Evolutionary conservation across 1,140 invertebrate species (phyloP), one percentile per base, ranked within the genome.

Genomic region (Hirudo medicinalis): DNA sequence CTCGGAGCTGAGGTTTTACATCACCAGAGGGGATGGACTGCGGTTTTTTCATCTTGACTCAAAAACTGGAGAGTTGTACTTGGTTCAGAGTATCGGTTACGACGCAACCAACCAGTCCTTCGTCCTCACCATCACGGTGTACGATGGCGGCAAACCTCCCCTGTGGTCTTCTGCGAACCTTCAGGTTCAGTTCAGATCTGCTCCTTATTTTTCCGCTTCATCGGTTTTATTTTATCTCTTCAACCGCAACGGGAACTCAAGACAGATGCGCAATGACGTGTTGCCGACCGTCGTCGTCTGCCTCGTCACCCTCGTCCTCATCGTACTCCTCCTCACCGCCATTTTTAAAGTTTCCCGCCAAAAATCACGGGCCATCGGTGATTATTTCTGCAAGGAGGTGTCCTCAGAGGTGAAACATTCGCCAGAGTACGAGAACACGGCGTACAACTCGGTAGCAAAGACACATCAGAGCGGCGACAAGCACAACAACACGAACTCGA

Each of bases 241-340:
- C 69, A 49, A 70, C 69, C 22, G 57, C 22, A 32, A 63, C 22
- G 57, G 29, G 11, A 49, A 49, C 11, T 63, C 57, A 15, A 13
- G 57, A 63, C 29, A 22, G 57, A 63, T 25, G 22, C 67, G 67
- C 22, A 53, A 25, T 25, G 43, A 43, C 29, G 22, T 70, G 22
- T 15, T 70, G 25, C 69, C 69, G 3, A 54, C 49, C 22, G 32
- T 70, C 19, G 53, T 70, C 69, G 69, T 70, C 40, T 43, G 69
- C 25, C 22, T 36, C 43, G 40, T 49, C 36, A 49, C 69, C 0
- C 32, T 53, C 22, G 69, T 70, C 36, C 22, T 54, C 69, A 54
- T 70, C 27, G 32, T 25, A 17, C n/a, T 70, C n/a, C 69, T 70
- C 17, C 49, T 70, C 19, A 49, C 29, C 20, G 69, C 69, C 69